These are phyloP conservation scores for Eptesicus fuscus DNA, from an alignment of 2,113 vertebrate genomes.

Conservation along the genomic window DNA sequence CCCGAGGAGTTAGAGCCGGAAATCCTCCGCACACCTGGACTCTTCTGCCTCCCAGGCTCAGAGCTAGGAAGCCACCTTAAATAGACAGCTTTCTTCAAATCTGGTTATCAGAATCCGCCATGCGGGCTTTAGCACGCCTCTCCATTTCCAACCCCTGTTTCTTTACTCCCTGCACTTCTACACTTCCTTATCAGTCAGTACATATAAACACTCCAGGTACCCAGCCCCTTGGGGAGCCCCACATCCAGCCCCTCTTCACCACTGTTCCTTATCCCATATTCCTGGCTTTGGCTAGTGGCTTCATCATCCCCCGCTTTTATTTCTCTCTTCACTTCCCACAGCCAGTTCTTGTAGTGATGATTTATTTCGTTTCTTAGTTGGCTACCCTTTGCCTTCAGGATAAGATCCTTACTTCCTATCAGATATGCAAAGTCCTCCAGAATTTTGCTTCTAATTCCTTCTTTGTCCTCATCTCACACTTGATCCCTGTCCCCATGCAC, in stretches of 20 bases:
- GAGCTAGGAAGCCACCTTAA: not conserved
- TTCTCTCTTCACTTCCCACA: not conserved
- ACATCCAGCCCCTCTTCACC: not conserved
- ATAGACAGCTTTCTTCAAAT: not conserved
- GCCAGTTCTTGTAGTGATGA: not conserved
- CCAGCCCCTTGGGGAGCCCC: not conserved
- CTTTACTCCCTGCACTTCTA: not conserved
- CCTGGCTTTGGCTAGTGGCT: not conserved
- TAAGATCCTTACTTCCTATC: not conserved
- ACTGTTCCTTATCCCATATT: not conserved
- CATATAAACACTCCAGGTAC: not conserved
- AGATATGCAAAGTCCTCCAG: not conserved
- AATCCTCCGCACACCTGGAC: conserved; percentile 1
- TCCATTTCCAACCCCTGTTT: not conserved
- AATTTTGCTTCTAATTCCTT: not conserved
- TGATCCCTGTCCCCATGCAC: not conserved
- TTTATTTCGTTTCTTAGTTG: not conserved
- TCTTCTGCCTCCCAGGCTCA: not conserved
- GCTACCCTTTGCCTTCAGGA: not conserved
- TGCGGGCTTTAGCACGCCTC: not conserved
- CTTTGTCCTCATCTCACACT: not conserved
- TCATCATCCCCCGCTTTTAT: not conserved
- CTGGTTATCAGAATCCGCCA: not conserved
- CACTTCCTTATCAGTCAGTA: not conserved
- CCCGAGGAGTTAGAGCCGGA: not conserved